These are phyloP conservation scores for Hassar affinis DNA, from an alignment of 2,113 vertebrate species.

Conservation along the genomic window DNA sequence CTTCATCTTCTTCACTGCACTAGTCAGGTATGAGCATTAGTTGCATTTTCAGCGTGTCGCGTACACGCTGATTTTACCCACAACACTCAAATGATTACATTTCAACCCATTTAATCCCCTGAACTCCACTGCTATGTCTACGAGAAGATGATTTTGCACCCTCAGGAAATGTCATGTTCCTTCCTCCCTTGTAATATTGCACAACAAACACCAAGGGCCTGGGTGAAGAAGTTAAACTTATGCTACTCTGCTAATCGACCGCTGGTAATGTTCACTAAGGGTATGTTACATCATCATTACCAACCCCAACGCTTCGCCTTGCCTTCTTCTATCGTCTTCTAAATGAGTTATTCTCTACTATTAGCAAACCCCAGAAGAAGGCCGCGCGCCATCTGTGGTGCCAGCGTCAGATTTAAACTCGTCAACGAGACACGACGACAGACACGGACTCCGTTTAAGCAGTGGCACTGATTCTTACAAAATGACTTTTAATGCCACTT, in stretches of 20 bases:
- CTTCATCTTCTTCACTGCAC: not conserved
- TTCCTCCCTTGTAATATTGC: not conserved
- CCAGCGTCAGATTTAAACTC: not conserved
- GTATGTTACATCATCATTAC: not conserved
- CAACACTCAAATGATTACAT: too few relatives aligned
- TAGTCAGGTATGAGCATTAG: not conserved
- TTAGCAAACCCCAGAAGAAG: slow-evolving; percentile 35
- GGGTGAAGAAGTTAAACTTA: not conserved
- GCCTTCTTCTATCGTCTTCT: slow-evolving; percentile 15
- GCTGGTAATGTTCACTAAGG: not conserved
- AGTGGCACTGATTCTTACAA: not conserved
- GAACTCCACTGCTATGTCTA: not conserved
- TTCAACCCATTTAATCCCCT: not conserved
- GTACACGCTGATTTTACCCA: not conserved
- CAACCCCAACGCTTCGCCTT: slow-evolving; percentile 18
- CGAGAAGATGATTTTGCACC: not conserved
- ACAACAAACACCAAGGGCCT: not conserved
- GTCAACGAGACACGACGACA: not conserved
- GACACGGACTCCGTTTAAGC: not conserved
- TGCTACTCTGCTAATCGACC: not conserved
- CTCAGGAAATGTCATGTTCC: not conserved
- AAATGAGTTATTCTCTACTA: slow-evolving; percentile 14
- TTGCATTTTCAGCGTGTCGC: not conserved
- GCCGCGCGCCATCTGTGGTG: not conserved
- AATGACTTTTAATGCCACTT: not conserved